Evolutionary conservation across 2,797 vertebrate genomes (phyloP).

Genomic region (Poeciliopsis infans): DNA sequence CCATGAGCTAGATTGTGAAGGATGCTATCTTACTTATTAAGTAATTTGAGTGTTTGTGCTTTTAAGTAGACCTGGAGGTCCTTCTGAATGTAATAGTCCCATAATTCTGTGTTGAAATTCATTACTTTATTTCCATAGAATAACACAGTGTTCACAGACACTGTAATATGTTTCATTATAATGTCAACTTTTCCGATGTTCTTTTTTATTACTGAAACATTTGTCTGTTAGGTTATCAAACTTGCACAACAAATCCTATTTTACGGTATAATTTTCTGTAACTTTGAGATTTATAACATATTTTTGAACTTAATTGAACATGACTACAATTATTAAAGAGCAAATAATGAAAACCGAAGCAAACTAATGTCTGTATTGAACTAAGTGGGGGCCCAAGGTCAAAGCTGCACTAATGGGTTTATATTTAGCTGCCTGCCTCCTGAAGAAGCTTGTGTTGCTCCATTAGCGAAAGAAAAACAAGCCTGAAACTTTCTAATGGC

Average conservation of each 20-base stretch:
- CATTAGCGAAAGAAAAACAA: conserved; percentile 40
- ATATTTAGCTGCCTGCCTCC: conserved; percentile 15
- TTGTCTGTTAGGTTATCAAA: not conserved
- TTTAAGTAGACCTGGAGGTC: not conserved
- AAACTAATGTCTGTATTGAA: conserved; percentile 3
- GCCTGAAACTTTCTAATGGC: not conserved
- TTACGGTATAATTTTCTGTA: not conserved
- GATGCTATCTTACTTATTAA: not conserved
- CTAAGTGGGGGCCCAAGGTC: conserved; percentile 38
- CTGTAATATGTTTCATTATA: not conserved
- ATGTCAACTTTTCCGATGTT: not conserved
- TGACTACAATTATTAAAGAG: not conserved
- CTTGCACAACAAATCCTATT: not conserved
- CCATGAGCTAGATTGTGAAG: not conserved
- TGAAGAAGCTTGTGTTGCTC: conserved; percentile 23
- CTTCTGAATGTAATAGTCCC: not conserved
- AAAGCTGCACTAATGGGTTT: conserved; percentile 45
- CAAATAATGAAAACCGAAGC: not conserved
- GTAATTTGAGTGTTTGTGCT: not conserved
- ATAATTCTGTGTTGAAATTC: not conserved
- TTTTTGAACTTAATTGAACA: not conserved
- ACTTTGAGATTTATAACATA: not conserved
- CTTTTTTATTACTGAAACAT: not conserved
- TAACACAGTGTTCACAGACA: not conserved
- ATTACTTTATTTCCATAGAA: not conserved